Percentiles rank a stretch among this genome's conserved stretches.
Conservation (phyloP, 2,888 invertebrate genomes). For the Tipula confusa region DNA sequence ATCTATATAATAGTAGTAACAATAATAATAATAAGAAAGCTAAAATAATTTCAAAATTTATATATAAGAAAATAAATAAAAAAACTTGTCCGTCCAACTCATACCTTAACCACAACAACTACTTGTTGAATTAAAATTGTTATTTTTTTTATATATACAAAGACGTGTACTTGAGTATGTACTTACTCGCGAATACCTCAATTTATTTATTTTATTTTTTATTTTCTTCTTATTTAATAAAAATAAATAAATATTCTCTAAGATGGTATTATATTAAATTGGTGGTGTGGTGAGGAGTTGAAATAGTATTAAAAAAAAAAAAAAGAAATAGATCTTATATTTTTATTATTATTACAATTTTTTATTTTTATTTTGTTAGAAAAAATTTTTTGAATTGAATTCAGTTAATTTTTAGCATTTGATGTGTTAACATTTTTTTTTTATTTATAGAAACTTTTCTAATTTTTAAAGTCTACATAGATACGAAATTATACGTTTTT, state of each 20-base stretch:
- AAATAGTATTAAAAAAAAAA: background rate
- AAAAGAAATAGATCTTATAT: conserved; percentile 25
- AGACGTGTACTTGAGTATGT: conserved; percentile 25
- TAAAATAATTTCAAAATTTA: background rate
- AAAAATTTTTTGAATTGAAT: background rate
- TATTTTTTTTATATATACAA: background rate
- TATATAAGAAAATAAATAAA: background rate
- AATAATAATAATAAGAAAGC: background rate
- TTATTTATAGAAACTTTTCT: background rate
- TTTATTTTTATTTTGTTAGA: background rate
- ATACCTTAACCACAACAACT: conserved; percentile 25
- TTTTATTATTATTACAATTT: conserved; percentile 20
- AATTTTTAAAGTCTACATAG: background rate
- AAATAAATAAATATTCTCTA: conserved; percentile 25
- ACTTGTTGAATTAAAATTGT: conserved; percentile 6
- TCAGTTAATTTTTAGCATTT: conserved; percentile 25
- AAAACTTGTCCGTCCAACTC: conserved; percentile 25
- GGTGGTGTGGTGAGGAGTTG: conserved; percentile 20
- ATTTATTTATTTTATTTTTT: conserved; percentile 21
- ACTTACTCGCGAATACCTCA: conserved; percentile 25
- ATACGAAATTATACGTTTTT: background rate
- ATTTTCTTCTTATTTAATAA: conserved; percentile 21
- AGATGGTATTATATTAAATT: conserved; percentile 25
- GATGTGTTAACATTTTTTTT: background rate
- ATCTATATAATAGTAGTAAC: background rate